Evolutionary conservation across 2,113 vertebrate species (phyloP).

Genomic region (Tympanuchus pallidicinctus): DNA sequence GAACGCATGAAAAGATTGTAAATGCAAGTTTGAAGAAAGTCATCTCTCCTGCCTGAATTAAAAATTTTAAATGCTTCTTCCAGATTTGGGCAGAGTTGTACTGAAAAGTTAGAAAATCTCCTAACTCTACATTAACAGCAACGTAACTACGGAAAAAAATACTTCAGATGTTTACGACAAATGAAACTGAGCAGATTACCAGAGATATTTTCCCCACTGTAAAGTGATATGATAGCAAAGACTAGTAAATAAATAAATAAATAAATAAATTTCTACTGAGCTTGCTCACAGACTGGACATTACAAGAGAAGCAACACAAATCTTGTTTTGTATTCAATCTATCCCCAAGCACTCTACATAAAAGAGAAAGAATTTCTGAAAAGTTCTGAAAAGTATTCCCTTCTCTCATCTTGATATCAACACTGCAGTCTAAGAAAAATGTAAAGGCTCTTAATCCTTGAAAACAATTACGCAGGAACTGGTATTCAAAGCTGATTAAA

Average conservation of each 20-base stretch:
- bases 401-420: background rate
- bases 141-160: background rate
- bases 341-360: background rate
- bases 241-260: background rate
- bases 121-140: background rate
- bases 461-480: background rate
- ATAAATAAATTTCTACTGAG: background rate
- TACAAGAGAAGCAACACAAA: background rate
- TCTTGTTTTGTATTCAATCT: background rate
- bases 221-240: background rate
- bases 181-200: background rate
- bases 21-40: background rate
- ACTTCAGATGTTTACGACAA: background rate
- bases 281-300: background rate
- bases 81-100: background rate
- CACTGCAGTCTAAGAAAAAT: background rate
- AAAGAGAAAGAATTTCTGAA: background rate
- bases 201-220: background rate
- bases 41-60: background rate
- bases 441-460: background rate
- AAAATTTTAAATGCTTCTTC: background rate
- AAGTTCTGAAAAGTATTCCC: background rate
- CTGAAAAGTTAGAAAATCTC: background rate
- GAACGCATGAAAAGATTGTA: background rate
- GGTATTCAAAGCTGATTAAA: background rate